Percentiles rank a stretch among this genome's conserved stretches.
Conservation (phyloP, 2,888 invertebrate species). For the Entomobrya multifasciata region DNA sequence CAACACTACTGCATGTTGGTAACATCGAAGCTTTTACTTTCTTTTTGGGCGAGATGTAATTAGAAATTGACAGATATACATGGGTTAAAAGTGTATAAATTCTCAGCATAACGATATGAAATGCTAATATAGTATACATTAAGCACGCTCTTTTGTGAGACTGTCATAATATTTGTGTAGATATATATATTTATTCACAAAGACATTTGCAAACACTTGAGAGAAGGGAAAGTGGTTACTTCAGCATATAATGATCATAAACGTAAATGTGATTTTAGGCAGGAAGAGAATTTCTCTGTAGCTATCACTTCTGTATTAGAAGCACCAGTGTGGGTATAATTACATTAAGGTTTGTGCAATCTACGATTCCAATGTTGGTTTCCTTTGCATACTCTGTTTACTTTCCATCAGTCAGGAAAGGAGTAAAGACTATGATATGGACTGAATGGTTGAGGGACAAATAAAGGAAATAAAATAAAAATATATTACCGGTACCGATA, state of each 20-base stretch:
- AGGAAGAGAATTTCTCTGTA: too few species aligned
- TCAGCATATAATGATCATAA: too few species aligned
- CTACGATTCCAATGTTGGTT: neutral
- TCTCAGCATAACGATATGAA: too few species aligned
- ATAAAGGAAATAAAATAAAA: constrained; percentile 40
- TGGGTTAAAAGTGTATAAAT: neutral
- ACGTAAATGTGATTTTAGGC: too few species aligned
- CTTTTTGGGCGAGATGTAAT: constrained; percentile 27
- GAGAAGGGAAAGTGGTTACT: too few species aligned
- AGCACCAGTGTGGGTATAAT: constrained; percentile 4
- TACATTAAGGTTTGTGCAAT: constrained; percentile 9
- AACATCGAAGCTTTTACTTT: neutral
- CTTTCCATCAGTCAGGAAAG: neutral
- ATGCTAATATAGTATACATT: too few species aligned
- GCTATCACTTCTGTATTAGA: neutral
- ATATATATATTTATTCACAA: neutral
- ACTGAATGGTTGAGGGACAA: neutral
- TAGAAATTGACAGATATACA: constrained; percentile 49
- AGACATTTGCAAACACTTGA: too few species aligned
- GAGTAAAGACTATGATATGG: neutral
- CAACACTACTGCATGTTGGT: neutral
- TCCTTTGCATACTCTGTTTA: neutral
- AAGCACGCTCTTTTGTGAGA: neutral
- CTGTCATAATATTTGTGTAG: neutral
- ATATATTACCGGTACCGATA: too few species aligned